phyloP scores from a whole-genome alignment of 2,797 vertebrate species.

The Tapirus indicus region DNA sequence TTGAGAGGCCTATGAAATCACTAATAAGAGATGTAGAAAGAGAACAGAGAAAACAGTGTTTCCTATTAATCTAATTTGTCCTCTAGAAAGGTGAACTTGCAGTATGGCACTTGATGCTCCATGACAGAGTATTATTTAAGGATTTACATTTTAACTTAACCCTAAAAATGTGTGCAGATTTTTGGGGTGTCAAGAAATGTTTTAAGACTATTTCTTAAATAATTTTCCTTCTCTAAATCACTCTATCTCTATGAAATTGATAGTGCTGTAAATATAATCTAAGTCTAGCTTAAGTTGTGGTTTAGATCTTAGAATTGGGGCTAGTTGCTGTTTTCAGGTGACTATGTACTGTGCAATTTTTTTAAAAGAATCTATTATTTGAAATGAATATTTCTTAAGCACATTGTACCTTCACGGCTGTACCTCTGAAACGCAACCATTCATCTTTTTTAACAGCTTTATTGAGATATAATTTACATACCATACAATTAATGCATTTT shows the following conservation, averaged over 20 bases:
- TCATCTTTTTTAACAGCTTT: slow-evolving; percentile 24
- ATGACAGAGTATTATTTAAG: slow-evolving; percentile 46
- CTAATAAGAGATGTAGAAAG: slow-evolving; percentile 1
- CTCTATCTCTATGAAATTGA: background rate
- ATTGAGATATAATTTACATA: background rate
- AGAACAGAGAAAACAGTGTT: slow-evolving; percentile 2
- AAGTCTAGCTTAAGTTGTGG: background rate
- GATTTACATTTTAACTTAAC: slow-evolving; percentile 55
- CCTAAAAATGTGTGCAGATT: background rate
- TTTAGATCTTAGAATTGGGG: slow-evolving; percentile 13
- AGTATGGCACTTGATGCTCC: background rate
- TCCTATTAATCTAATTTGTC: slow-evolving; percentile 19
- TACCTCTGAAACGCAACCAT: background rate
- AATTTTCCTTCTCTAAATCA: slow-evolving; percentile 52
- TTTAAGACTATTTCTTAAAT: slow-evolving; percentile 45
- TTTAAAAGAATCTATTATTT: background rate
- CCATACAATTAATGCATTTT: background rate
- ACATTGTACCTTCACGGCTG: background rate
- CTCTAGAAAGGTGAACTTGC: slow-evolving; percentile 56
- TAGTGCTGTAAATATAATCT: slow-evolving; percentile 14
- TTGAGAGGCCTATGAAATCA: background rate
- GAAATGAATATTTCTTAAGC: slow-evolving; percentile 42
- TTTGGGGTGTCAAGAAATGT: background rate
- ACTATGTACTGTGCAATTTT: background rate
- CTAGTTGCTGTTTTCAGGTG: slow-evolving; percentile 29